Evolutionary conservation across 2,113 vertebrate genomes (phyloP).

Genomic region (Mormoops blainvillei): DNA sequence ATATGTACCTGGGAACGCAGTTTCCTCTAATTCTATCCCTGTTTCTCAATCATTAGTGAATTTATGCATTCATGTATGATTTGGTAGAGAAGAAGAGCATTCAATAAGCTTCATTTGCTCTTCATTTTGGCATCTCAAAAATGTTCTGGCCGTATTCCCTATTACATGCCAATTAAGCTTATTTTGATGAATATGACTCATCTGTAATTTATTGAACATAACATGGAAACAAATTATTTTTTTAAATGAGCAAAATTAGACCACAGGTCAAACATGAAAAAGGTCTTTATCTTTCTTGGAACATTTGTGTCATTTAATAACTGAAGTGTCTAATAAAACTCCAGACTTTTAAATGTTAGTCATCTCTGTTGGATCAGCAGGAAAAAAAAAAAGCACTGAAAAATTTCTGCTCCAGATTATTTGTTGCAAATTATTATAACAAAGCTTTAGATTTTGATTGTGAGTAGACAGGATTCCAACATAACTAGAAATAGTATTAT

Average conservation of each 20-base stretch:
- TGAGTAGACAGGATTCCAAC: constrained; percentile 23
- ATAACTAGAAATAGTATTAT: constrained; percentile 11
- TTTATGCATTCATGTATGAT: constrained; percentile 26
- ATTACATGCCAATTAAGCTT: constrained; percentile 73
- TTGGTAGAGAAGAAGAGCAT: neutral
- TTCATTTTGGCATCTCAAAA: constrained; percentile 64
- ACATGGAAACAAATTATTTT: constrained; percentile 59
- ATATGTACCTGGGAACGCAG: neutral
- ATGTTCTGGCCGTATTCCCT: constrained; percentile 57
- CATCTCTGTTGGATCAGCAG: neutral
- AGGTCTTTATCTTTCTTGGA: constrained; percentile 55
- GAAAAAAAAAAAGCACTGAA: neutral
- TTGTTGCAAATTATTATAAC: neutral
- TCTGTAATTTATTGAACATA: constrained; percentile 67
- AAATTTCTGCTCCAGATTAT: neutral
- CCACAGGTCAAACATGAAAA: constrained; percentile 66
- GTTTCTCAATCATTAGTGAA: constrained; percentile 49
- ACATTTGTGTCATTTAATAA: constrained; percentile 61
- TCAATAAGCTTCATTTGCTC: constrained; percentile 53
- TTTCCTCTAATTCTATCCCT: constrained; percentile 21
- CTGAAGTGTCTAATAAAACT: constrained; percentile 46
- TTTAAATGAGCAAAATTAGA: constrained; percentile 60
- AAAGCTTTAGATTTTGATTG: constrained; percentile 10
- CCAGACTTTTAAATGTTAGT: constrained; percentile 22
- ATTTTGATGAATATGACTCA: constrained; percentile 73